Conservation (phyloP, 37 sponge, comb jelly and placozoan genomes). For the Aphrocallistes beatrix region DNA sequence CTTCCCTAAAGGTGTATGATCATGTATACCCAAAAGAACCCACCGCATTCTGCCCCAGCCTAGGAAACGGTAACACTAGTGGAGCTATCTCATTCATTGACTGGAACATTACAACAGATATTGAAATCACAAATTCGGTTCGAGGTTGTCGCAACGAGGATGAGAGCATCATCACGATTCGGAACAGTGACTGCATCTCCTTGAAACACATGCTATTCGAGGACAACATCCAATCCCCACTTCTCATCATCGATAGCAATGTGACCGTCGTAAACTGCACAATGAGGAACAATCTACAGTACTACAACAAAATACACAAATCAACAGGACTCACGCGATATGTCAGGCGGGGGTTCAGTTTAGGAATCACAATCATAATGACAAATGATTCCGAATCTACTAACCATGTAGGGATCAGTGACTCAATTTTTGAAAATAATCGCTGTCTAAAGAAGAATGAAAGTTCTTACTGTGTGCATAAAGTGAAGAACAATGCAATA, state of each 20-base stretch:
- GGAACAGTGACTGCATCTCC: not conserved
- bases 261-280: not conserved
- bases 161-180: not conserved
- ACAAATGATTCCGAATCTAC: not conserved
- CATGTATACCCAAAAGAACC: not conserved
- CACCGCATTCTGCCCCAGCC: not conserved
- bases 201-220: not conserved
- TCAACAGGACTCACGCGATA: too few species aligned
- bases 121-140: too few species aligned
- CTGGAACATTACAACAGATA: not conserved
- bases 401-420: not conserved
- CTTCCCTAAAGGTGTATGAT: not conserved
- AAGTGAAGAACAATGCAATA: not conserved
- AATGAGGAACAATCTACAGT: not conserved
- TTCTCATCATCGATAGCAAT: not conserved
- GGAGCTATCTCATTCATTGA: not conserved
- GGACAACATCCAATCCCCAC: not conserved
- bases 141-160: not conserved
- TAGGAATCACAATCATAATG: not conserved
- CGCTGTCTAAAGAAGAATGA: not conserved
- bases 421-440: not conserved
- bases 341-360: not conserved
- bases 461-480: not conserved
- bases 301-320: not conserved
- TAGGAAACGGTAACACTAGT: not conserved